A percentile compares a stretch with the other conserved stretches of the same genome.
phyloP scores from a whole-genome alignment of 2,888 invertebrate species.

The Himalopsyche anomala region DNA sequence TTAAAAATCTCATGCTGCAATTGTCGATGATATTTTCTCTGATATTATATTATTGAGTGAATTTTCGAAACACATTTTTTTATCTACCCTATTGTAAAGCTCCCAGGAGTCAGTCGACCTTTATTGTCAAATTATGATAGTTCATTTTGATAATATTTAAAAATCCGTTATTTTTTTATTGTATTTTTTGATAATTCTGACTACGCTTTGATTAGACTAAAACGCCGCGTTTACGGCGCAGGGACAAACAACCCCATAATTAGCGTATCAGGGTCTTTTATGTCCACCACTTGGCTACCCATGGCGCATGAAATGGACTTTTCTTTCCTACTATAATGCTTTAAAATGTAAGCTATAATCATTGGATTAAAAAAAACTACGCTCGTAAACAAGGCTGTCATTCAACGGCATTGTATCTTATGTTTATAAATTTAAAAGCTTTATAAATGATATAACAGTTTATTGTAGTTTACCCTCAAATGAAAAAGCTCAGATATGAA shows the following conservation, averaged over 20 bases:
- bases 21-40: no score
- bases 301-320: slow-evolving; percentile 54
- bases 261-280: slow-evolving; percentile 55
- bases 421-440: slow-evolving; percentile 49
- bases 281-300: slow-evolving; percentile 52
- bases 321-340: slow-evolving; percentile 48
- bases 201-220: slow-evolving; percentile 15
- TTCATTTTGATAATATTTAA: slow-evolving; percentile 34
- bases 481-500: slow-evolving; percentile 32
- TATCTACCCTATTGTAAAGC: no score
- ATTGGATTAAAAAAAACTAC: slow-evolving; percentile 60
- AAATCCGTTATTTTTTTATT: slow-evolving; percentile 5
- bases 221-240: slow-evolving; percentile 2
- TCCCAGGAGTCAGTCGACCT: no score
- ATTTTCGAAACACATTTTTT: no score
- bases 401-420: slow-evolving; percentile 46
- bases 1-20: no score
- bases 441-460: slow-evolving; percentile 32
- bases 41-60: no score
- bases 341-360: slow-evolving; percentile 60
- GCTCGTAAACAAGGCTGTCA: slow-evolving; percentile 49
- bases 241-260: slow-evolving; percentile 53
- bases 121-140: neutral
- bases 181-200: neutral
- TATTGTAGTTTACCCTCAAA: slow-evolving; percentile 43